Percentiles rank a stretch among this genome's conserved stretches.
Evolutionary conservation across 2,797 vertebrate species (phyloP).

Genomic region (Kryptolebias ocellatus): DNA sequence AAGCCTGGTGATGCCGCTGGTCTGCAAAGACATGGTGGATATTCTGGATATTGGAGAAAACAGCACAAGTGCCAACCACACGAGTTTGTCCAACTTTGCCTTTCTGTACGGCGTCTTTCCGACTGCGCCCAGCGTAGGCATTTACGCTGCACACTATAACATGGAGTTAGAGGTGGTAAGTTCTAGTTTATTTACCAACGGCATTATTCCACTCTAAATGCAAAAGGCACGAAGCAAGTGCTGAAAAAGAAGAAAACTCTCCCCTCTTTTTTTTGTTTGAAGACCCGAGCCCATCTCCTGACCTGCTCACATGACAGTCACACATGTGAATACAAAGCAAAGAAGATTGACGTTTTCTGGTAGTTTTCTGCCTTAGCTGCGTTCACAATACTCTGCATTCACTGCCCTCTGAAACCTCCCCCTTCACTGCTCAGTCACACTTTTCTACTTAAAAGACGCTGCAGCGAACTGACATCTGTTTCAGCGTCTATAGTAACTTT

Average conservation of each 20-base stretch:
- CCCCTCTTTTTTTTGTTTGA: not conserved
- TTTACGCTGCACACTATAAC: constrained; percentile 95
- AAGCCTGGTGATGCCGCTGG: constrained; percentile 93
- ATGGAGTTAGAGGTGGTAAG: constrained; percentile 97
- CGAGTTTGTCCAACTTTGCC: constrained; percentile 95
- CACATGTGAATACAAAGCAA: not conserved
- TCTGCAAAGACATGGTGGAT: constrained; percentile 97
- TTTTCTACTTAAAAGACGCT: not conserved
- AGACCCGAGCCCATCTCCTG: not conserved
- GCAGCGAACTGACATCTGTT: not conserved
- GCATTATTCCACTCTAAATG: not conserved
- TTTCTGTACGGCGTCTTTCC: constrained; percentile 98
- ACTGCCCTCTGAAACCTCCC: not conserved
- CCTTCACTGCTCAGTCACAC: not conserved
- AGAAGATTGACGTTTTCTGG: not conserved
- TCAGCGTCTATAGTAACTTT: too few species aligned
- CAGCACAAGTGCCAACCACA: constrained; percentile 86
- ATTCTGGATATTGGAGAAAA: constrained; percentile 85
- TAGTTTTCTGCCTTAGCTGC: not conserved
- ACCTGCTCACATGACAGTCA: constrained; percentile 6
- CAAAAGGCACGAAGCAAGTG: not conserved
- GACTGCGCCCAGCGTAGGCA: constrained; percentile 94
- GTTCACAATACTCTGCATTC: not conserved
- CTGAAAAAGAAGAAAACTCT: not conserved
- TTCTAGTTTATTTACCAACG: constrained; percentile 12